These are phyloP conservation scores for Drosophila repleta DNA, from an alignment of 1,140 invertebrate species.

Conservation along the genomic window DNA sequence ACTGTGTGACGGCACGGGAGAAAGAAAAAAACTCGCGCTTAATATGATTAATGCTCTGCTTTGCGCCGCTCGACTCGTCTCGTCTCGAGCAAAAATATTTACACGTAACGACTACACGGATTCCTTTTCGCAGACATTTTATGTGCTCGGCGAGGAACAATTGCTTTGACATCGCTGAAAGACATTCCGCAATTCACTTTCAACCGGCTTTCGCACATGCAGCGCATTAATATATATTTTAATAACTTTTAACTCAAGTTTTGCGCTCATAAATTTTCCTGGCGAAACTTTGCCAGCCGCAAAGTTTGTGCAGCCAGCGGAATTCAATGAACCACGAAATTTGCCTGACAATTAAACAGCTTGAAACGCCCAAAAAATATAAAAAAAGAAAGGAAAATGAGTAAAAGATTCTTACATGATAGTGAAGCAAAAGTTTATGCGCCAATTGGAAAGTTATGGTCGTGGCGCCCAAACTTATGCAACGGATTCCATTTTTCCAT, in stretches of 20 bases:
- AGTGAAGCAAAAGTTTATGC: conserved; percentile 69
- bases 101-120: conserved; percentile 53
- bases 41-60: conserved; percentile 74
- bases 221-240: not conserved
- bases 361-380: conserved; percentile 54
- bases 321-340: conserved; percentile 75
- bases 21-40: conserved; percentile 55
- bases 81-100: conserved; percentile 60
- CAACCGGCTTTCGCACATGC: conserved; percentile 10
- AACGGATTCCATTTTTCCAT: conserved; percentile 35
- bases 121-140: conserved; percentile 14
- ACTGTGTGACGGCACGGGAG: conserved; percentile 63
- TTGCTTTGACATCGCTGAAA: conserved; percentile 7
- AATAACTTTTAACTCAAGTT: not conserved
- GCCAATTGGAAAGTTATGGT: conserved; percentile 68
- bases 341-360: conserved; percentile 77
- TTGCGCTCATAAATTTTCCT: conserved; percentile 8
- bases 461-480: conserved; percentile 66
- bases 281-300: conserved; percentile 16
- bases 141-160: conserved; percentile 14
- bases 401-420: conserved; percentile 63
- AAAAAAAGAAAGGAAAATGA: not conserved
- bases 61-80: conserved; percentile 20
- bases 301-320: conserved; percentile 51
- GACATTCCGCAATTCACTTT: conserved; percentile 21